Percentiles rank a stretch among this genome's conserved stretches.
Evolutionary conservation across 2,888 invertebrate genomes (phyloP).

Genomic region (Cephus pulcher): DNA sequence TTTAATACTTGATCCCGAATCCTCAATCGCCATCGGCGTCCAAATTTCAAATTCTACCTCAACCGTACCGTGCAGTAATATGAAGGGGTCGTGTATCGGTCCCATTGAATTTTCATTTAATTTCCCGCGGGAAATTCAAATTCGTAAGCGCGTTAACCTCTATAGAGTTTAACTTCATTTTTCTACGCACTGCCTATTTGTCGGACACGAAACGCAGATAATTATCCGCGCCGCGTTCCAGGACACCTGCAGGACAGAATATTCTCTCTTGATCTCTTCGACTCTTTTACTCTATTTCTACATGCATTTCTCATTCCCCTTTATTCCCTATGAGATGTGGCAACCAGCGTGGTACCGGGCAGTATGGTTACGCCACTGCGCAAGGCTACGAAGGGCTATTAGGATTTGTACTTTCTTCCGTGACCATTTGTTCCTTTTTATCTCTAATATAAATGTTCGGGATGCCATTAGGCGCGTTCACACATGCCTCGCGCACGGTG

Average conservation of each 20-base stretch:
- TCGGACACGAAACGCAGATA: slow-evolving; percentile 15
- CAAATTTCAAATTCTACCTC: not conserved
- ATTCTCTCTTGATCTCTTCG: slow-evolving; percentile 11
- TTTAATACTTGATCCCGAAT: slow-evolving; percentile 6
- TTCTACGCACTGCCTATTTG: slow-evolving; percentile 36
- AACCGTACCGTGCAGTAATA: not conserved
- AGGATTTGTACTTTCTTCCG: slow-evolving; percentile 9
- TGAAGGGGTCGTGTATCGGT: too few relatives aligned
- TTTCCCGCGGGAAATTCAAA: not conserved
- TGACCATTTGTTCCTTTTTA: slow-evolving; percentile 19
- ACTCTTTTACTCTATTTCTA: slow-evolving; percentile 5
- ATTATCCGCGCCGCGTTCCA: slow-evolving; percentile 33
- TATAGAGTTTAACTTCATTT: too few relatives aligned
- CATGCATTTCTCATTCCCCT: slow-evolving; percentile 5
- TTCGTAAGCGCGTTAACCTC: not conserved
- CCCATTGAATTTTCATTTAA: not conserved
- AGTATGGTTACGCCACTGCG: slow-evolving; percentile 13
- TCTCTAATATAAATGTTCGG: slow-evolving; percentile 21
- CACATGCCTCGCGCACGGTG: not conserved
- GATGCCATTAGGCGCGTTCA: slow-evolving; percentile 8
- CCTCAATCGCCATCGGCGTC: not conserved
- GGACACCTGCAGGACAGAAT: slow-evolving; percentile 9
- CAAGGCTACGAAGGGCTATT: slow-evolving; percentile 14
- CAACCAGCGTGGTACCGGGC: slow-evolving; percentile 10
- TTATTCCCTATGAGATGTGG: slow-evolving; percentile 14